A percentile compares a stretch with the other conserved stretches of the same genome.
These are phyloP conservation scores for Rhogogaster chlorosoma DNA, from an alignment of 2,888 invertebrate species.

Conservation along the genomic window DNA sequence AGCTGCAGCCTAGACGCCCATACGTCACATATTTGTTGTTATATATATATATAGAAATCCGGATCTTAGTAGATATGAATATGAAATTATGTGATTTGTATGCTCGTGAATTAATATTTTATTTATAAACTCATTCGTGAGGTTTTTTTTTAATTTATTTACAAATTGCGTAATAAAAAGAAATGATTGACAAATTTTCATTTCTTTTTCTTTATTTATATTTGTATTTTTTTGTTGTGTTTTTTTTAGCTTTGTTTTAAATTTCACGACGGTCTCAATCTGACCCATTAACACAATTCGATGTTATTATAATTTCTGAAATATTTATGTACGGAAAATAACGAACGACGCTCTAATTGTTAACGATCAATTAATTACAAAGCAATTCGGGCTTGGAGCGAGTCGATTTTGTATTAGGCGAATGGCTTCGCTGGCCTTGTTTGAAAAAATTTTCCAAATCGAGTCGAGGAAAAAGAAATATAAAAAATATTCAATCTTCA, in stretches of 20 bases:
- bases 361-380: conserved; percentile 31
- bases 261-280: too few species aligned
- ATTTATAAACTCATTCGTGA: not conserved
- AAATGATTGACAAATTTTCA: not conserved
- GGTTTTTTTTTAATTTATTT: not conserved
- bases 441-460: not conserved
- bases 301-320: conserved; percentile 7
- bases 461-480: not conserved
- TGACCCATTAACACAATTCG: conserved; percentile 45
- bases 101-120: not conserved
- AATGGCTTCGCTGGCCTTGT: not conserved
- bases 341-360: not conserved
- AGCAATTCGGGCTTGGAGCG: not conserved
- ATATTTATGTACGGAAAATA: conserved; percentile 9
- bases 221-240: not conserved
- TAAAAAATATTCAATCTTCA: not conserved
- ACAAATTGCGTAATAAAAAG: not conserved
- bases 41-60: too few species aligned
- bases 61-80: not conserved
- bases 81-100: not conserved
- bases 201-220: not conserved
- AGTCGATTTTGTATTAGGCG: not conserved
- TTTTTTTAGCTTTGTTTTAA: not conserved
- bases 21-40: not conserved
- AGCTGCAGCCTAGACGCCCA: not conserved